These are phyloP conservation scores for Xerus rutilus DNA, from an alignment of 2,797 vertebrate genomes.

Conservation along the genomic window DNA sequence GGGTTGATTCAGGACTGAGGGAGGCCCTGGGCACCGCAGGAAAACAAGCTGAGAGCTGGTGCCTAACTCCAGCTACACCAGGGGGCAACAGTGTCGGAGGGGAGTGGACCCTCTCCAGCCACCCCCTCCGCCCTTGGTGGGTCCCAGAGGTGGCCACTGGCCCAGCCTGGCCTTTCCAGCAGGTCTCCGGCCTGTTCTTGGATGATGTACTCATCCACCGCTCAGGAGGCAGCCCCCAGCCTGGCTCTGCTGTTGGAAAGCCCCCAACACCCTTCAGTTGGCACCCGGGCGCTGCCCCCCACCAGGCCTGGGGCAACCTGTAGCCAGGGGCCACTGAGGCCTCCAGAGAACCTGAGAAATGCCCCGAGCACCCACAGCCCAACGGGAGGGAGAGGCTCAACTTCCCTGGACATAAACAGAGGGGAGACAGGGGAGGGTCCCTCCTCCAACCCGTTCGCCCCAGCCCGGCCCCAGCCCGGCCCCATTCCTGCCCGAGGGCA, in stretches of 20 bases:
- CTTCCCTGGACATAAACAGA: constrained; percentile 64
- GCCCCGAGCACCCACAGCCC: background rate
- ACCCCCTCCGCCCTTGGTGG: background rate
- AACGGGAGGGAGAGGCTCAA: constrained; percentile 51
- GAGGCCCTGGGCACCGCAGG: constrained; percentile 62
- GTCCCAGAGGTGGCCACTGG: background rate
- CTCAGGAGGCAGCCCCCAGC: background rate
- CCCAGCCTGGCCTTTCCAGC: background rate
- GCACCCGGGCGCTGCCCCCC: constrained; percentile 17
- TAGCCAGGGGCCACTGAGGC: constrained; percentile 72
- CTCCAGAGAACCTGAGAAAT: constrained; percentile 47
- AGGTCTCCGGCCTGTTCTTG: constrained; percentile 69
- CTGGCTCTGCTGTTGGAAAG: constrained; percentile 38
- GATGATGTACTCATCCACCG: background rate
- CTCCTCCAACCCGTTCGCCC: background rate
- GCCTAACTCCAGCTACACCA: background rate
- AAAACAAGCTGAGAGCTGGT: constrained; percentile 60
- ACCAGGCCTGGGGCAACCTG: constrained; percentile 81
- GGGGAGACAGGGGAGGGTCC: background rate
- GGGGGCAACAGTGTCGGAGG: background rate
- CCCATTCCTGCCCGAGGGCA: constrained; percentile 30
- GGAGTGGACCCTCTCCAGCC: background rate
- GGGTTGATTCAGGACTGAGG: constrained; percentile 49
- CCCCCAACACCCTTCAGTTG: background rate
- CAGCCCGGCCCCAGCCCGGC: background rate